Evolutionary conservation across 2,797 vertebrate species (phyloP).

Genomic region (Chiroxiphia lanceolata): DNA sequence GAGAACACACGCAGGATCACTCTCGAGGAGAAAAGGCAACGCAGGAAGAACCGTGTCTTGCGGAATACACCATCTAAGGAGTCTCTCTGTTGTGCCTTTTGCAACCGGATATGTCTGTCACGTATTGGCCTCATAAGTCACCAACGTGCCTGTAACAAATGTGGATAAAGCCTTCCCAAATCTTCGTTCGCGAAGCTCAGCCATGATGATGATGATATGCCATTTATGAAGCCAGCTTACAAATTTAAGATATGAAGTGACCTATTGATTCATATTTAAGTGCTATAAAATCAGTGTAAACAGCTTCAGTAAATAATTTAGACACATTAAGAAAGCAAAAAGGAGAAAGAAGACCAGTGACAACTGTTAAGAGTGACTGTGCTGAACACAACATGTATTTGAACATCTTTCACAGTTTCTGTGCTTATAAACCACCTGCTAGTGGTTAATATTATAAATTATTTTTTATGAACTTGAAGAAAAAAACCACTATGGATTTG

Average conservation of each 20-base stretch:
- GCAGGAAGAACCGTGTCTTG: no score
- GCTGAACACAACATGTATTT: not conserved
- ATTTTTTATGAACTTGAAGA: not conserved
- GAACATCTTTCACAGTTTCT: not conserved
- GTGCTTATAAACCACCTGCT: not conserved
- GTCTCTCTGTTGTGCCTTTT: no score
- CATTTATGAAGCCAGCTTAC: not conserved
- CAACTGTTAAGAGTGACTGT: not conserved
- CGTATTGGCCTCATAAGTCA: no score
- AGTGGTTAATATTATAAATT: constrained; percentile 20
- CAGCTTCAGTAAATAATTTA: constrained; percentile 8
- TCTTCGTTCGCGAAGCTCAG: no score
- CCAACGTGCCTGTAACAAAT: no score
- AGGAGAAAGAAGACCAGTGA: not conserved
- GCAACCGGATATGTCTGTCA: no score
- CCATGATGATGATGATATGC: no score
- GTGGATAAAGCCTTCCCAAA: no score
- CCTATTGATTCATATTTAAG: not conserved
- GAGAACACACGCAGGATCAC: no score
- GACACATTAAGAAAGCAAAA: not conserved
- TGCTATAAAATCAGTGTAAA: constrained; percentile 14
- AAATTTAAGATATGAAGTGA: not conserved
- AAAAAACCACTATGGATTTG: not conserved
- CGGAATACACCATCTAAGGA: no score
- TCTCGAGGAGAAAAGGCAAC: no score